Conservation (phyloP, 2,888 invertebrate genomes). For the Trachelus tabidus region DNA sequence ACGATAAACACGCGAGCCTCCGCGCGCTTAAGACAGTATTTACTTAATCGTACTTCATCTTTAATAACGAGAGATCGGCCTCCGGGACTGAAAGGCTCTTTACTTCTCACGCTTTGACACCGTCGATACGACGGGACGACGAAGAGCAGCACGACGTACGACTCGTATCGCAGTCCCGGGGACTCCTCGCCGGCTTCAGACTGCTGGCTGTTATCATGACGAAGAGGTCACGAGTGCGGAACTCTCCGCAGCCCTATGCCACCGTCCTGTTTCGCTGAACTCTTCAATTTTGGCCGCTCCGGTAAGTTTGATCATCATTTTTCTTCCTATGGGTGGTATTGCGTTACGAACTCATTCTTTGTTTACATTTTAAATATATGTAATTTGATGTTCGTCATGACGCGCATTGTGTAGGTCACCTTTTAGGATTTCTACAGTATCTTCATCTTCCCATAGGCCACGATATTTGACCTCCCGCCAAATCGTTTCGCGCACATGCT, state of each 20-base stretch:
- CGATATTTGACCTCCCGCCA: background rate
- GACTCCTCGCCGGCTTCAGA: background rate
- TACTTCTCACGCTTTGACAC: background rate
- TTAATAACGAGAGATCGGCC: background rate
- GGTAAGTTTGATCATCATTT: constrained; percentile 46
- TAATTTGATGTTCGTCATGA: constrained; percentile 1
- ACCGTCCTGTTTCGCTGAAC: constrained; percentile 45
- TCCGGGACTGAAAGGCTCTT: background rate
- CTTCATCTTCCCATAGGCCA: constrained; percentile 8
- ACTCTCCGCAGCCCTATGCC: constrained; percentile 40
- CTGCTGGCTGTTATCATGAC: constrained; percentile 38
- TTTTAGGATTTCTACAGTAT: background rate
- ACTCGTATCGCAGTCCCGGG: background rate
- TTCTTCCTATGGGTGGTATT: background rate
- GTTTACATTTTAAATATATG: background rate
- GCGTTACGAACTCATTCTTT: background rate
- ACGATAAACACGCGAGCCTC: constrained; percentile 6
- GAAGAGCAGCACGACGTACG: background rate
- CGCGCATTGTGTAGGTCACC: background rate
- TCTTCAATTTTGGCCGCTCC: constrained; percentile 45
- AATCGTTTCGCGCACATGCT: constrained; percentile 37
- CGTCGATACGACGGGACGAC: background rate
- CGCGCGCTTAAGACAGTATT: background rate
- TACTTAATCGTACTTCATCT: background rate
- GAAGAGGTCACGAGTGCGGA: constrained; percentile 50